A percentile compares a stretch with the other conserved stretches of the same genome.
Evolutionary conservation across 2,888 invertebrate genomes (phyloP).

Genomic region (Parthenolecanium corni): DNA sequence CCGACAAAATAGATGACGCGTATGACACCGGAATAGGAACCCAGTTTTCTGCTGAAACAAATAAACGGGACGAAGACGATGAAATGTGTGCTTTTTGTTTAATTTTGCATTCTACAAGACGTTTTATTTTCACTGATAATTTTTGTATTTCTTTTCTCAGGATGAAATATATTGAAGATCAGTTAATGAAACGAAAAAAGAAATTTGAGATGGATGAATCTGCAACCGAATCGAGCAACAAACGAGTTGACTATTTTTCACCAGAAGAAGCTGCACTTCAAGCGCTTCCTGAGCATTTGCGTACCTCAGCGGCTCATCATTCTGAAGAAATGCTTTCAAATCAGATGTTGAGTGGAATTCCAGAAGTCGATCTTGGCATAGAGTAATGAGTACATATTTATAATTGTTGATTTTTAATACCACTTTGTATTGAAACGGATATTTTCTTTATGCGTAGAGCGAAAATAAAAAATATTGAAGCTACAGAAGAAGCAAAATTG

Average conservation of each 20-base stretch:
- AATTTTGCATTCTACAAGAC: not conserved
- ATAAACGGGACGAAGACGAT: slow-evolving; percentile 94
- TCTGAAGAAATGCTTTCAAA: slow-evolving; percentile 99
- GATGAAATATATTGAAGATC: slow-evolving; percentile 74
- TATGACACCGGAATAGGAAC: slow-evolving; percentile 92
- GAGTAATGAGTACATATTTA: slow-evolving; percentile 47
- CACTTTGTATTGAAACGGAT: not conserved
- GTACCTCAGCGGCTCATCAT: slow-evolving; percentile 71
- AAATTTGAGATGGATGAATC: slow-evolving; percentile 39
- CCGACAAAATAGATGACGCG: slow-evolving; percentile 73
- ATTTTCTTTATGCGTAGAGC: slow-evolving; percentile 46
- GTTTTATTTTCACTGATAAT: too few relatives aligned
- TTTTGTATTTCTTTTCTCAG: slow-evolving; percentile 37
- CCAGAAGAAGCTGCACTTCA: slow-evolving; percentile 84
- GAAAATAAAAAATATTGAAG: slow-evolving; percentile 96
- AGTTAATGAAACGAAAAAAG: slow-evolving; percentile 75
- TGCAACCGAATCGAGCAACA: slow-evolving; percentile 39
- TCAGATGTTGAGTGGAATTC: slow-evolving; percentile 99
- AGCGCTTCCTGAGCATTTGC: slow-evolving; percentile 77
- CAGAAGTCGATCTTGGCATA: slow-evolving; percentile 98
- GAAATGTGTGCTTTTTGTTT: slow-evolving; percentile 61
- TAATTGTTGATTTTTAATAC: not conserved
- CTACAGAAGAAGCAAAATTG: slow-evolving; percentile 96
- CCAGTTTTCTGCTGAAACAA: slow-evolving; percentile 95
- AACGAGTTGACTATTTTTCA: slow-evolving; percentile 52